Conservation (phyloP, 2,797 vertebrate genomes). For the Limosa lapponica region DNA sequence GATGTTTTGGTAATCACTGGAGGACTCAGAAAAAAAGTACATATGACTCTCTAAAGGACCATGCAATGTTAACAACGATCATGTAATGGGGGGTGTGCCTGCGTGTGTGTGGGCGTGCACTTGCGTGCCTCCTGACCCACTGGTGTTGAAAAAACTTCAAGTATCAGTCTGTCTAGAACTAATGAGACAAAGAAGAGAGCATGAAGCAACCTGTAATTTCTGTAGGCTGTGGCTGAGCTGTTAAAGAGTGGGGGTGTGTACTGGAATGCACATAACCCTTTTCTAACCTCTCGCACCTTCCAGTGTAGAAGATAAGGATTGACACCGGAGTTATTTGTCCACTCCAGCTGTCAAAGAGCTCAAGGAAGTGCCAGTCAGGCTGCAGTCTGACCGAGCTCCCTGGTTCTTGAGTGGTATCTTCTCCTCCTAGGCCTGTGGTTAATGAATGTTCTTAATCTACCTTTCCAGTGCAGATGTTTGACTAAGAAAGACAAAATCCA, state of each 20-base stretch:
- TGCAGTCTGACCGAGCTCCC: background rate
- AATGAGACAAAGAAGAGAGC: background rate
- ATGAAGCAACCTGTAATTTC: slow-evolving; percentile 55
- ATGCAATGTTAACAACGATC: rapidly evolving
- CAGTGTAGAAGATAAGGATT: background rate
- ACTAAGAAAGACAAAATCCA: background rate
- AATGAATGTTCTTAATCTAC: background rate
- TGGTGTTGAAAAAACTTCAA: background rate
- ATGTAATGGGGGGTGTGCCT: background rate
- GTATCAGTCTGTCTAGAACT: background rate
- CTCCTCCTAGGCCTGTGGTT: background rate
- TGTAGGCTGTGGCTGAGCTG: slow-evolving; percentile 30
- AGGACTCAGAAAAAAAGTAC: background rate
- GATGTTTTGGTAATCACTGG: background rate
- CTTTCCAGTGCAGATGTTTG: background rate
- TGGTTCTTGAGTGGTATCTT: background rate
- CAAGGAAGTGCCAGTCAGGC: background rate
- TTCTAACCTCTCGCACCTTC: slow-evolving; percentile 39
- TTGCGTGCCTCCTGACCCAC: background rate
- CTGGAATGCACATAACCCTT: slow-evolving; percentile 50
- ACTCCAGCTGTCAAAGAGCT: background rate
- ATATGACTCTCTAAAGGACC: background rate
- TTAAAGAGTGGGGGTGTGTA: background rate
- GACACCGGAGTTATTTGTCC: slow-evolving; percentile 43
- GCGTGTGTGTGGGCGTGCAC: background rate